These are phyloP conservation scores for Rhagoletis zephyria DNA, from an alignment of 1,140 invertebrate species.

Conservation along the genomic window DNA sequence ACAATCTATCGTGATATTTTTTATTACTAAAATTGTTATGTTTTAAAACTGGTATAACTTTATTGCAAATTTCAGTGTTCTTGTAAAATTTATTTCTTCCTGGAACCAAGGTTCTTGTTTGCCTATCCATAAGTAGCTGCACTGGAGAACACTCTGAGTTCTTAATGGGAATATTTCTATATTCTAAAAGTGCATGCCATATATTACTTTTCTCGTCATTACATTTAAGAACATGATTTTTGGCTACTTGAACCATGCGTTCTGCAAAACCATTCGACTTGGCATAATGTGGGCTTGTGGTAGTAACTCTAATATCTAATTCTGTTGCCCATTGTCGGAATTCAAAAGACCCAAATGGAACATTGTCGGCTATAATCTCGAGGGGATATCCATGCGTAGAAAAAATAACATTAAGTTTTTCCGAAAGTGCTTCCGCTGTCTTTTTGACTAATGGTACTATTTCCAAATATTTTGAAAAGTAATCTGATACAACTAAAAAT, in stretches of 20 bases:
- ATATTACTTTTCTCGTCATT: constrained; percentile 57
- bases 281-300: constrained; percentile 63
- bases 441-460: constrained; percentile 61
- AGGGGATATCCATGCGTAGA: constrained; percentile 63
- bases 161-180: constrained; percentile 58
- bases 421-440: constrained; percentile 58
- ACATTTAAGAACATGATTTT: constrained; percentile 63
- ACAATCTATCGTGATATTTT: no score
- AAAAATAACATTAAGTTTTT: constrained; percentile 61
- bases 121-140: constrained; percentile 59
- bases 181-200: constrained; percentile 55
- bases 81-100: constrained; percentile 1
- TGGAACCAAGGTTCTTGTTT: constrained; percentile 57
- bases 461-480: constrained; percentile 67
- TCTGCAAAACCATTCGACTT: constrained; percentile 66
- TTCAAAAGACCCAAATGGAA: constrained; percentile 61
- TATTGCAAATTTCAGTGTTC: no score
- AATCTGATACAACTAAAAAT: constrained; percentile 65
- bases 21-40: no score
- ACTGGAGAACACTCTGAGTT: constrained; percentile 55
- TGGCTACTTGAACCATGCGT: constrained; percentile 63
- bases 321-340: constrained; percentile 61
- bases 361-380: constrained; percentile 62
- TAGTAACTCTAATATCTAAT: constrained; percentile 57
- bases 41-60: no score